Percentiles rank a stretch among this genome's conserved stretches.
Conservation (phyloP, 1,140 invertebrate species). For the Pseudobourletiella spinata region DNA sequence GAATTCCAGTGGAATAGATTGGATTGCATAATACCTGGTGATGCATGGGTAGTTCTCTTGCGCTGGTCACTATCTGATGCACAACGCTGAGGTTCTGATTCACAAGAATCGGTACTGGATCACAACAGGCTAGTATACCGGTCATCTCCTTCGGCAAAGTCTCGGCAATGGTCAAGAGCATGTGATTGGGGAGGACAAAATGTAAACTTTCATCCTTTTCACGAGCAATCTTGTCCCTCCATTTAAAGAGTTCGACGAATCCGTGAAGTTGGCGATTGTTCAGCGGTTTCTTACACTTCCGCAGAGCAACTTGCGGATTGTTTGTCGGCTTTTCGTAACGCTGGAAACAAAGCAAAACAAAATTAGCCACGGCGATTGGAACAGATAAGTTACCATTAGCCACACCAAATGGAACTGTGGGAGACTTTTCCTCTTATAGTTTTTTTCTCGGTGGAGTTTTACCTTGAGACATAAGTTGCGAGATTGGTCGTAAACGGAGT, state of each 20-base stretch:
- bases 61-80: constrained; percentile 65
- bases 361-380: too few relatives aligned
- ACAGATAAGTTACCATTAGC: too few relatives aligned
- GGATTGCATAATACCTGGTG: constrained; percentile 40
- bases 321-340: constrained; percentile 67
- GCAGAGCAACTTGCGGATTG: constrained; percentile 35
- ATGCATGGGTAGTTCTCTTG: constrained; percentile 60
- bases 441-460: constrained; percentile 18
- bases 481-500: constrained; percentile 60
- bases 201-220: constrained; percentile 82
- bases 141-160: constrained; percentile 85
- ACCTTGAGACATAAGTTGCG: constrained; percentile 59
- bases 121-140: constrained; percentile 87
- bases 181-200: constrained; percentile 91
- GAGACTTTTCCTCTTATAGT: too few relatives aligned
- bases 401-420: too few relatives aligned
- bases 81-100: constrained; percentile 62
- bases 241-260: constrained; percentile 69
- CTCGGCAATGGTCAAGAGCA: constrained; percentile 84
- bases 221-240: constrained; percentile 79
- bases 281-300: constrained; percentile 68
- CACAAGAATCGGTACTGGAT: constrained; percentile 81
- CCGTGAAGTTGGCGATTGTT: constrained; percentile 78
- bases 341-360: constrained; percentile 44
- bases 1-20: background rate